Base-by-base conservation (phyloP, 2,113 vertebrate genomes). In the Chelonoidis abingdonii region DNA sequence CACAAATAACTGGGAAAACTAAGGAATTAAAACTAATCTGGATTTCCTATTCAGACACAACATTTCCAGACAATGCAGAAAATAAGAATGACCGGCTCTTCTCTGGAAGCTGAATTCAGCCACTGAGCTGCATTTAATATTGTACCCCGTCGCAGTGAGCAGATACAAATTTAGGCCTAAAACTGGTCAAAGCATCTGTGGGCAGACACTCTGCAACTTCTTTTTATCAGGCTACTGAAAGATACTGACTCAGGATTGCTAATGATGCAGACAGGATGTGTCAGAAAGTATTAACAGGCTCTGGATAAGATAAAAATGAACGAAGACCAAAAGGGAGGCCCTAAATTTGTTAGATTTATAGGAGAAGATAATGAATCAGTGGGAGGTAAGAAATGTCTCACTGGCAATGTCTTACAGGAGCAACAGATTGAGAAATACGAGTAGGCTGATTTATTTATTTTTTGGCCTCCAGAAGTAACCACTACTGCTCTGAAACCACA, bases 401-500 rank as follows among this genome's bases (percentile, higher is more conserved):
- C 27, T 95, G 76, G 65, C 49, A 49, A 29, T 0, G 2, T 93
- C 93, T 91, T 75, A 76, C 83, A 95, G 95, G 57, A 93, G 59
- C 83, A 87, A 27, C 4, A 65, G 12, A 96, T 38, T 19, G 91
- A 95, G 80, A 87, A 95, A 78, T 80, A 17, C 13, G 92, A 95
- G 88, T 25, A 90, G 86, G 94, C 16, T 89, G 81, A 93, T 92
- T 82, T 16, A 53, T 49, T 72, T 59, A 29, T 59, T 59, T 84
- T 47, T 27, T 10, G 24, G 29, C 35, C 38, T 53, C 3, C 6
- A 86, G 80, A 93, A 89, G 80, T 81, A 96, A 95, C 89, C 82
- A 87, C 83, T 38, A 72, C 93, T 87, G n/a, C 85, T 89, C 87
- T n/a, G 76, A 90, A 93, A 92, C 96, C 93, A 95, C 95, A 96